phyloP scores from a whole-genome alignment of 2,888 invertebrate species.

The Ennomos quercinarius region DNA sequence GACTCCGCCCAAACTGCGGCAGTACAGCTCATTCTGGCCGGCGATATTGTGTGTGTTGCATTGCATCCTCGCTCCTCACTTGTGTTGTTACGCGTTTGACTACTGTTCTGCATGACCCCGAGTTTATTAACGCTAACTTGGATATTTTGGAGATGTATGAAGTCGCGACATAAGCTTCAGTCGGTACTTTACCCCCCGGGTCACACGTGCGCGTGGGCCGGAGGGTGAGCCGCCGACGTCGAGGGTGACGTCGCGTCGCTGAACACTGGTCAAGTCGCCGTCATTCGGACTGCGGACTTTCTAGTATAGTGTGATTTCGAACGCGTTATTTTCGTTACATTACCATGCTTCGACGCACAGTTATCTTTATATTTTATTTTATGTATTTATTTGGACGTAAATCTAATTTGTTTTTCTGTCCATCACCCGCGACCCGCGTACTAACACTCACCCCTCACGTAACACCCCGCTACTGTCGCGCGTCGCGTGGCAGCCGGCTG shows the following conservation, averaged over 20 bases:
- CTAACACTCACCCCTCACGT: constrained; percentile 66
- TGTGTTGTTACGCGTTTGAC: constrained; percentile 61
- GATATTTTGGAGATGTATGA: constrained; percentile 12
- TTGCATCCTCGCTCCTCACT: constrained; percentile 67
- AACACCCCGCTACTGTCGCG: constrained; percentile 44
- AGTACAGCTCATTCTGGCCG: constrained; percentile 80
- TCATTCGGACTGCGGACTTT: constrained; percentile 24
- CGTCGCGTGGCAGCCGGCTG: constrained; percentile 32
- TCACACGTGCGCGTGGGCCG: constrained; percentile 59
- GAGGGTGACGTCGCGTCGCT: constrained; percentile 45
- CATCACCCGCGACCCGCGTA: constrained; percentile 58
- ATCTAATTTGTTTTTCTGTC: constrained; percentile 65
- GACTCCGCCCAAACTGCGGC: constrained; percentile 44
- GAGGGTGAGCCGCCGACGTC: constrained; percentile 52
- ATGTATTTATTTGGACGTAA: constrained; percentile 45
- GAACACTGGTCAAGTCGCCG: constrained; percentile 64
- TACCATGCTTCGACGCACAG: constrained; percentile 58
- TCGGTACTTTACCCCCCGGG: constrained; percentile 55
- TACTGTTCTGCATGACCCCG: constrained; percentile 66
- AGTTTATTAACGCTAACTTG: constrained; percentile 22
- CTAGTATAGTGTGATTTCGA: constrained; percentile 46
- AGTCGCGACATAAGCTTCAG: constrained; percentile 48
- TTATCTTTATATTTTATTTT: constrained; percentile 40
- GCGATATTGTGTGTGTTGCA: constrained; percentile 80
- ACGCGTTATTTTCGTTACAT: constrained; percentile 10